Evolutionary conservation across 2,113 vertebrate genomes (phyloP), one percentile per base, ranked within the genome.

Genomic region (Centropristis striata): DNA sequence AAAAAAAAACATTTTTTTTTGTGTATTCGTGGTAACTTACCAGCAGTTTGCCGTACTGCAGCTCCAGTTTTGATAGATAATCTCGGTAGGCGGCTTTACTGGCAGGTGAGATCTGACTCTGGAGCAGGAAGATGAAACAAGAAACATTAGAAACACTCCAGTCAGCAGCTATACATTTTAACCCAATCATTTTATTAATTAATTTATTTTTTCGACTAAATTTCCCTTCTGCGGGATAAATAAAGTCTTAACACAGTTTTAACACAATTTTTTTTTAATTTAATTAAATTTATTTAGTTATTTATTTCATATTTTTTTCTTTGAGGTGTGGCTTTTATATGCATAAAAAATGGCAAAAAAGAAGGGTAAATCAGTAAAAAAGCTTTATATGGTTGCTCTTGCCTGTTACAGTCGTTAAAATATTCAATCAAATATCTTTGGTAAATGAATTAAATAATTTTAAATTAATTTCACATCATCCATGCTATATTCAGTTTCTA

Each of bases 1-100:
- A n/a, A n/a, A n/a, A n/a, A n/a, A n/a, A n/a, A n/a, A n/a, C n/a
- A n/a, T n/a, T n/a, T n/a, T n/a, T n/a, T 47, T 16, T 15, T 1
- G 9, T 41, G 5, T 59, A 3, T 46, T 58, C 55, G 21, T 47
- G 1, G 2, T 12, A 9, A 47, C 96, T 90, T 81, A 98, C 98
- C 96, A 98, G 93, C 28, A 99, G 96, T 65, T 96, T 97, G 59
- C 93, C 93, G 0, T 97, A 99, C 78, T 97, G 96, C 75, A 97
- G 90, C 69, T 99, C 97, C 87, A 99, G 93, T 71, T 96, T 96
- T 49, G 93, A 94, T 90, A 99, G 94, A 65, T 96, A 96, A 16
- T 98, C 97, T 0, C 95, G 92, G 88, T 97, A 99, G 0, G 96
- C 90, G 0, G 89, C 80, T 8, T 96, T 96, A 21, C 95, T 94